Percentiles rank a stretch among this genome's conserved stretches.
Evolutionary conservation across 2,113 vertebrate species (phyloP).

Genomic region (Ellobius talpinus): DNA sequence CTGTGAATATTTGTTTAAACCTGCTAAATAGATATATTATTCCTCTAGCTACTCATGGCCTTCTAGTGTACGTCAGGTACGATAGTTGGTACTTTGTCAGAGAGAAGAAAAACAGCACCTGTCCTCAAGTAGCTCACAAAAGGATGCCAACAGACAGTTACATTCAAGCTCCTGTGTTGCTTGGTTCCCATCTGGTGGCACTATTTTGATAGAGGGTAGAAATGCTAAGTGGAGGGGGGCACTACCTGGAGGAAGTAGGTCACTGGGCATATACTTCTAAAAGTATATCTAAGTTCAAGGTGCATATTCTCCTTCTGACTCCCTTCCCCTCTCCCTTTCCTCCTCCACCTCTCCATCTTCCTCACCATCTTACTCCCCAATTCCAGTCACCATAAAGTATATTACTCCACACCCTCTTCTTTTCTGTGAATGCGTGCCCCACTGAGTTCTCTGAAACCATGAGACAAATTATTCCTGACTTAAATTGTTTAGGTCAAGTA

Average conservation of each 20-base stretch:
- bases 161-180: background rate
- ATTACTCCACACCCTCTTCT: background rate
- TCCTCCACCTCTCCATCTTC: too few species aligned
- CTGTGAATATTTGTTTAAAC: slow-evolving; percentile 18
- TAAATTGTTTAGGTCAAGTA: background rate
- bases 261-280: background rate
- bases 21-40: slow-evolving; percentile 37
- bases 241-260: background rate
- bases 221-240: background rate
- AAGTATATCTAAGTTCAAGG: background rate
- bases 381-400: background rate
- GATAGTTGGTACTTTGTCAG: slow-evolving; percentile 10
- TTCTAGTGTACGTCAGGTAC: background rate
- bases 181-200: background rate
- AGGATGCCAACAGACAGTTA: slow-evolving; percentile 27
- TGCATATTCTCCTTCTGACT: background rate
- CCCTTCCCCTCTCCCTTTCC: background rate
- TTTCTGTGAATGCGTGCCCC: background rate
- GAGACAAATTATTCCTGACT: background rate
- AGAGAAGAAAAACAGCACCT: slow-evolving; percentile 30
- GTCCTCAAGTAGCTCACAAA: background rate
- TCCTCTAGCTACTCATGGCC: slow-evolving; percentile 35
- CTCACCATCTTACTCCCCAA: background rate
- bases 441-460: background rate
- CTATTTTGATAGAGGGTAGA: background rate